Base-by-base conservation (phyloP, 2,888 invertebrate species). In the Synanthedon andrenaeformis region DNA sequence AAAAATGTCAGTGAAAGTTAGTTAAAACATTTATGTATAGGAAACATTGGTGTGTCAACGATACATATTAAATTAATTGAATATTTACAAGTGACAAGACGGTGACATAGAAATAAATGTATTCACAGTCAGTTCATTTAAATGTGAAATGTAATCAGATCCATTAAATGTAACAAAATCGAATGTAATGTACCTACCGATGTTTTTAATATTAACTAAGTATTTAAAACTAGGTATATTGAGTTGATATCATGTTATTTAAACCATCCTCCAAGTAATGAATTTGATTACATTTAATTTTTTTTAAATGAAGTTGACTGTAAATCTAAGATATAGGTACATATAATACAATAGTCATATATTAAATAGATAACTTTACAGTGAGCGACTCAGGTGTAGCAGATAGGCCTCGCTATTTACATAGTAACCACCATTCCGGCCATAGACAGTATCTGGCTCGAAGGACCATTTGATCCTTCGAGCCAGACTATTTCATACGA, bases 351-450 rank as follows among this genome's bases (percentile, higher is more conserved):
- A 51, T 28, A 45, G 23, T 45, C 11, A 13, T 35, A 35, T 51
- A 14, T 51, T 51, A 28, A 45, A 52, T 53, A 50, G 53, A 53
- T 70, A 69, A 68, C 75, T 80, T 72, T 81, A 82, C 79, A 82
- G 67, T 84, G 83, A 83, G 84, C 83, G 81, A 81, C 80, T 77
- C 83, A 82, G 83, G 82, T 82, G 83, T 80, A 76, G 74, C 76
- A 64, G 70, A 71, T 76, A 77, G 76, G 79, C 74, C 70, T 67
- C 65, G 70, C 63, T 82, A 83, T 81, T 67, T 82, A 83, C 80
- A 82, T 61, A 60, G 49, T 45, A 45, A 45, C 45, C 45, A 45
- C 45, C 45, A 11, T 45, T 45, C 45, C 45, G 45, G 45, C 14
- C 45, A 45, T 45, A 45, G 13, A 45, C 45, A 45, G 14, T 13